Evolutionary conservation across 2,113 vertebrate species (phyloP), one percentile per base, ranked within the genome.

Genomic region (Bolborhynchus lineola): DNA sequence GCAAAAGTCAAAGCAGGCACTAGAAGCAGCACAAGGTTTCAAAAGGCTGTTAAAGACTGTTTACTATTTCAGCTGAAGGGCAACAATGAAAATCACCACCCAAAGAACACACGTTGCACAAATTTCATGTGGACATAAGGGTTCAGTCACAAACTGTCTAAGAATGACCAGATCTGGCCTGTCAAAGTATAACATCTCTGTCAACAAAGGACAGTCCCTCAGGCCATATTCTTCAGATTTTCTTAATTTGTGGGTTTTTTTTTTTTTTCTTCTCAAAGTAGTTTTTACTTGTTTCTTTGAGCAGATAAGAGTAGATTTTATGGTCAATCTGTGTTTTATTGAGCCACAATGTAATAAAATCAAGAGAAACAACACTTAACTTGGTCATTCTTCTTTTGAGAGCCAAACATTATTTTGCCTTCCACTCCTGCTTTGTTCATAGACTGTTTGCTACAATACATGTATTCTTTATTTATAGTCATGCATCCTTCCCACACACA

Each of bases 401-500:
- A 88, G 67, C 23, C 29, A 59, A 75, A 82, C 8, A 24, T 37
- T 37, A 42, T 39, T 79, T 53, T 76, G 28, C 33, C 33, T 24
- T 69, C 42, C 14, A 6, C 7, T 81, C 33, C 44, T 79, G 52
- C n/a, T 57, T 55, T 55, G 18, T 39, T 79, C 47, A 42, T 31
- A 42, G 33, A 41, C 2, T 1, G 6, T 6, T 24, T 82, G 60
- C 62, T 59, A 63, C 9, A 81, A 84, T 10, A 60, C 23, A 3
- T 25, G 16, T 23, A 6, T 19, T 53, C 25, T 59, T 78, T n/a
- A 47, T 71, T 67, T 79, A 57, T 14, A 53, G 47, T 50, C 39
- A 65, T 0, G 0, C 29, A 65, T 20, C 52, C 42, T 46, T 35
- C 57, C 28, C 29, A 23, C 0, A 2, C 14, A 11, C 42, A 59